Evolutionary conservation across 2,888 invertebrate species (phyloP).

Genomic region (Eristalinus sepulchralis): DNA sequence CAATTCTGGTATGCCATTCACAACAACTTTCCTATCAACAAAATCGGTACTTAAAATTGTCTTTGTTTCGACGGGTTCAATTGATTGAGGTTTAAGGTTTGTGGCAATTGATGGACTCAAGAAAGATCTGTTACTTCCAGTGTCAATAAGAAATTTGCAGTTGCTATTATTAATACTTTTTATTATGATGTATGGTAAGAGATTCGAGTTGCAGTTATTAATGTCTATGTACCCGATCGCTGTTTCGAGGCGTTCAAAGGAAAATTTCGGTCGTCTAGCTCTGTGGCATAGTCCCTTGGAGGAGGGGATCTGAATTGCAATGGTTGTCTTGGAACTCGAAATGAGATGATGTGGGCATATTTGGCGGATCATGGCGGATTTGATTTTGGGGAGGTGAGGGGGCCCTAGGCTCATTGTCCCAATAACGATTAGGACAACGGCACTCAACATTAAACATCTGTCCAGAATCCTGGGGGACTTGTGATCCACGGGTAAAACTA

Average conservation of each 20-base stretch:
- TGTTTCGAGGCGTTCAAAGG: conserved; percentile 17
- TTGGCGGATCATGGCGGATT: too few species aligned
- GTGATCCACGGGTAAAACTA: too few species aligned
- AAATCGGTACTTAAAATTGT: background rate
- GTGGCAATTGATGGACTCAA: background rate
- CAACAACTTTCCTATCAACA: background rate
- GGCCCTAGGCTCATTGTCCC: too few species aligned
- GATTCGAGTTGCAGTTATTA: conserved; percentile 26
- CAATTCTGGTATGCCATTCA: background rate
- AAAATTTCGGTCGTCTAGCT: conserved; percentile 33
- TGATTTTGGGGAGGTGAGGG: too few species aligned
- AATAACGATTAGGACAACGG: too few species aligned
- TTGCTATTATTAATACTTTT: background rate
- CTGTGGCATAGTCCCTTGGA: too few species aligned
- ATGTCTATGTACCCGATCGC: too few species aligned
- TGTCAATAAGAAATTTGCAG: conserved; percentile 24
- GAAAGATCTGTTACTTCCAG: conserved; percentile 25
- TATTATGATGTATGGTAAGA: conserved; percentile 31
- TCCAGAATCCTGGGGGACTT: too few species aligned
- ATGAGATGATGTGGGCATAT: too few species aligned
- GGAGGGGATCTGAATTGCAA: background rate
- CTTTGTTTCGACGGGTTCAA: background rate
- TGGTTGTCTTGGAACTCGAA: background rate
- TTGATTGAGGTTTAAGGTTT: background rate
- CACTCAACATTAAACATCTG: too few species aligned